Evolutionary conservation across 2,888 invertebrate genomes (phyloP).

Genomic region (Apeira syringaria): DNA sequence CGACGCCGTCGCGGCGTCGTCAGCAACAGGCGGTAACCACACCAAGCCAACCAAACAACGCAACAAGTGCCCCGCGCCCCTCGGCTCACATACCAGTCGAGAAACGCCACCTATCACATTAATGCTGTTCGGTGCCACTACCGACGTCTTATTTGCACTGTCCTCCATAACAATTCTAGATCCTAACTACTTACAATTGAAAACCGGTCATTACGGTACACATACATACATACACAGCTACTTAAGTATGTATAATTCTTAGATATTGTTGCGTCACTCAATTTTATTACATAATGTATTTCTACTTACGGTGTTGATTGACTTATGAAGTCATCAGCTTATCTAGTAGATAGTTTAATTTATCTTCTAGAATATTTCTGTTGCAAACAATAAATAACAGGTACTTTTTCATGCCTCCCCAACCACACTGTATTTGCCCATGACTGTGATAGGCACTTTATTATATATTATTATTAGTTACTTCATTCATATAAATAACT

Average conservation of each 20-base stretch:
- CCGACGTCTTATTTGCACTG: constrained; percentile 3
- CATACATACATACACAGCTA: not conserved
- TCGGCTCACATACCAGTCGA: constrained; percentile 59
- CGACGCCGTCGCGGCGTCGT: constrained; percentile 73
- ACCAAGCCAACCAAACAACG: constrained; percentile 70
- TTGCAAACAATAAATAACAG: too few relatives aligned
- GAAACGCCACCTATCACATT: constrained; percentile 54
- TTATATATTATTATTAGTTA: too few relatives aligned
- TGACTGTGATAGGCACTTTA: too few relatives aligned
- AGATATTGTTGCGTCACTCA: constrained; percentile 9
- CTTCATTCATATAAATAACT: too few relatives aligned
- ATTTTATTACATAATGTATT: constrained; percentile 11
- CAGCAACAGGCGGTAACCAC: constrained; percentile 57
- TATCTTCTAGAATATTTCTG: not conserved
- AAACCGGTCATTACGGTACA: not conserved
- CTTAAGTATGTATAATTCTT: not conserved
- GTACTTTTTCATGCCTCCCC: too few relatives aligned
- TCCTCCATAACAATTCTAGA: constrained; percentile 2
- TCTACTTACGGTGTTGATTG: constrained; percentile 6
- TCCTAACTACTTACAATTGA: not conserved
- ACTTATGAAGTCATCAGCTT: constrained; percentile 2
- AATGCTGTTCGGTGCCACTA: constrained; percentile 4
- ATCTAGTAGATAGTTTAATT: not conserved
- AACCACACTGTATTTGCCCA: too few relatives aligned
- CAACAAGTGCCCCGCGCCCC: constrained; percentile 77